These are phyloP conservation scores for Nothobranchius kuhntae DNA, from an alignment of 2,113 vertebrate genomes.

Conservation along the genomic window DNA sequence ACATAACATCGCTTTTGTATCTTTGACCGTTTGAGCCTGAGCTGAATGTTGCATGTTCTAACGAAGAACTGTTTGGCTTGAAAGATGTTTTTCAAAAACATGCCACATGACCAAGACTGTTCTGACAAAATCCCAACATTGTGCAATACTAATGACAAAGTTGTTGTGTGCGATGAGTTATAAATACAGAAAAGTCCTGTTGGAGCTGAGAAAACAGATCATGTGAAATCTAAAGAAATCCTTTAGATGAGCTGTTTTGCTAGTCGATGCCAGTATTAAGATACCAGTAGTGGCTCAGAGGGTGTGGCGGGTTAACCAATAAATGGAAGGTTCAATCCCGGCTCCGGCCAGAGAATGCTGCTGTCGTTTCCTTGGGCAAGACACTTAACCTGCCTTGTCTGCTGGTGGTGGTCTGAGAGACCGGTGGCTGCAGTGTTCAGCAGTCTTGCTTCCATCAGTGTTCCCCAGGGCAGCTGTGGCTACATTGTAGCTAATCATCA, in stretches of 20 bases:
- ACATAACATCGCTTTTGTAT: background rate
- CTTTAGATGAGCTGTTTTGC: too few species aligned
- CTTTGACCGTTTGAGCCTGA: background rate
- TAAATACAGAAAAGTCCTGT: background rate
- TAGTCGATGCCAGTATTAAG: background rate
- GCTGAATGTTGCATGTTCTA: slow-evolving; percentile 6
- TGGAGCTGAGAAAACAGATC: background rate
- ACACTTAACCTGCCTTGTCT: too few species aligned
- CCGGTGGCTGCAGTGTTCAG: too few species aligned
- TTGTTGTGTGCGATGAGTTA: slow-evolving; percentile 7
- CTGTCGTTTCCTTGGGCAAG: too few species aligned
- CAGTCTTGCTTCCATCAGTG: too few species aligned
- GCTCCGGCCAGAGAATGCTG: too few species aligned
- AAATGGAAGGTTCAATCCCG: too few species aligned
- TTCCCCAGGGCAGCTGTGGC: too few species aligned
- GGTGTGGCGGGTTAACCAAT: too few species aligned
- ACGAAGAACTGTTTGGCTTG: background rate
- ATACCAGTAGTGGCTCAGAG: background rate
- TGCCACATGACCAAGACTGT: background rate
- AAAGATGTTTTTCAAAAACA: slow-evolving; percentile 16
- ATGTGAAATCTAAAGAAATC: background rate
- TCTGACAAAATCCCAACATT: background rate
- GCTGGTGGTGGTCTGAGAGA: too few species aligned
- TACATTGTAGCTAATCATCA: too few species aligned
- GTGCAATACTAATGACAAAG: background rate